Base-by-base conservation (phyloP, 2,113 vertebrate genomes). In the Gavialis gangeticus region DNA sequence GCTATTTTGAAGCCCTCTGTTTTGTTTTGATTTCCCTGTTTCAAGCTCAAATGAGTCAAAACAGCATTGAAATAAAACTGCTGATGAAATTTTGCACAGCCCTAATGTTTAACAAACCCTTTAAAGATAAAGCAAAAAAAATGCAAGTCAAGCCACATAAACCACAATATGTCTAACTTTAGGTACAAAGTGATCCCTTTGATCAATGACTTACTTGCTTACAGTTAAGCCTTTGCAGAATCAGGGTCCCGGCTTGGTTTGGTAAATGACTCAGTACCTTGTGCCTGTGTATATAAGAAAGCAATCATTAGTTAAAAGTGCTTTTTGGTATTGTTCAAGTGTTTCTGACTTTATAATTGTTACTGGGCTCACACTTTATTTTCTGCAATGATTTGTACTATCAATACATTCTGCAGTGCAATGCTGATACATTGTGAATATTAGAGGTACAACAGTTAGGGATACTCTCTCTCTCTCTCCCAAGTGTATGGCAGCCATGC, bases 361-460 rank as follows among this genome's bases (percentile, higher is more conserved):
- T 69, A n/a, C 18, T 34, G 67, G 67, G 17, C 34, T 28, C 18
- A 69, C 6, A 10, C 67, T 19, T 30, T 37, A 34, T 34, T 28
- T 21, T 19, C 30, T 21, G 67, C n/a, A 69, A 69, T 69, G 18
- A 69, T 69, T 34, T 34, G 30, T 69, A 34, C 11, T 34, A 55
- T 16, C 12, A 24, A 15, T 57, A 34, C 14, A 66, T 34, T 82
- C 46, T 27, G 13, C 28, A 63, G 28, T 8, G 5, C 37, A 37
- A 0, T 25, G 16, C 3, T 75, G 24, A 7, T 92, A 19, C 3
- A 83, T 0, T 3, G 1, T 25, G 1, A 1, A 27, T 0, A 82
- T 24, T 37, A 87, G 66, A 82, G 58, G 8, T 12, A 57, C 27
- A 81, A 15, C 16, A 88, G 4, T 73, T 63, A 37, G 10, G 13